Percentiles rank a stretch among this genome's conserved stretches.
These are phyloP conservation scores for Sphaerodactylus townsendi DNA, from an alignment of 2,113 vertebrate genomes.

Conservation along the genomic window DNA sequence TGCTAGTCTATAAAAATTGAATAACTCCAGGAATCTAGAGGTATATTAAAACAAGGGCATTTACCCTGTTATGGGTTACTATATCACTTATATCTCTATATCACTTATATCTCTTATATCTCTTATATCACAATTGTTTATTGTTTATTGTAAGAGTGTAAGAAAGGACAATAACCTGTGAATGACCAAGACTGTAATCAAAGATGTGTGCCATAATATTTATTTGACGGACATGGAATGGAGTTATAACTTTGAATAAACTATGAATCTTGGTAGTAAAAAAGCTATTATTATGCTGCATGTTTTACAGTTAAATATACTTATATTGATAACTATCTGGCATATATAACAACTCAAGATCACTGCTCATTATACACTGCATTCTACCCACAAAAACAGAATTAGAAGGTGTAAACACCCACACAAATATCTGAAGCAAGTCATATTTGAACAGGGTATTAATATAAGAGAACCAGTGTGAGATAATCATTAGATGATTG, in stretches of 20 bases:
- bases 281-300: neutral
- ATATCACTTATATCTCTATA: no score
- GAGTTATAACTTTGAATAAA: no score
- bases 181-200: neutral
- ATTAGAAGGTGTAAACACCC: no score
- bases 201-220: neutral
- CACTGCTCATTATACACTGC: no score
- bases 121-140: neutral
- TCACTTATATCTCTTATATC: no score
- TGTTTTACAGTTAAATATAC: neutral
- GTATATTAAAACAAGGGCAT: neutral
- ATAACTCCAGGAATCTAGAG: neutral
- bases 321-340: neutral
- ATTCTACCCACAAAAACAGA: no score
- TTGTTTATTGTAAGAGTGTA: neutral
- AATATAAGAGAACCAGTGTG: no score
- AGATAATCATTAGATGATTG: no score
- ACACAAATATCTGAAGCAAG: fast-evolving
- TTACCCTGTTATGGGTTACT: no score
- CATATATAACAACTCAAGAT: neutral
- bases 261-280: neutral
- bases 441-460: no score
- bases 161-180: neutral
- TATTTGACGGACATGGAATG: neutral
- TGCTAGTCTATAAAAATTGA: neutral